phyloP scores from a whole-genome alignment of 2,888 invertebrate genomes.

The Trachelus iudaicus region DNA sequence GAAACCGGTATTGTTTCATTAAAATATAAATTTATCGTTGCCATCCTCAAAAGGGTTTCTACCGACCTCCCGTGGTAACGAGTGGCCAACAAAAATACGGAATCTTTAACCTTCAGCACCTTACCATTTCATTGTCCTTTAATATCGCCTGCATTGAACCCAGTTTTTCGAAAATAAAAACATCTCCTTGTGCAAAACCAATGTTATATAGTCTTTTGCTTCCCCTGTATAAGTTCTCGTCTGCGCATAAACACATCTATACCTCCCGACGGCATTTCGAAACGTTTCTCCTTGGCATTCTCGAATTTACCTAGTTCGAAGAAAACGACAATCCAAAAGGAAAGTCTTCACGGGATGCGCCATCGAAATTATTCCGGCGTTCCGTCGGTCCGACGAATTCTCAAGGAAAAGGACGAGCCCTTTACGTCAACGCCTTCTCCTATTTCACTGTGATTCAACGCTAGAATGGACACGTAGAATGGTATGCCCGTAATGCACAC shows the following conservation, averaged over 20 bases:
- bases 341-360: neutral
- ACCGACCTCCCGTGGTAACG: slow-evolving; percentile 26
- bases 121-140: slow-evolving; percentile 24
- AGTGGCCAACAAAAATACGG: slow-evolving; percentile 44
- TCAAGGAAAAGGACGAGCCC: neutral
- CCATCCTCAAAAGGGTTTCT: slow-evolving; percentile 32
- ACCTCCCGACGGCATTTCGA: slow-evolving; percentile 29
- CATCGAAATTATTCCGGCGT: neutral
- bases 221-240: no score
- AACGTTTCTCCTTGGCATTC: slow-evolving; percentile 29
- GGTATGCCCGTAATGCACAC: slow-evolving; percentile 16
- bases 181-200: neutral
- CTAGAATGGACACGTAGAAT: slow-evolving; percentile 5
- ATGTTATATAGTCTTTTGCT: neutral
- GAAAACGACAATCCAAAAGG: neutral
- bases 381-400: neutral
- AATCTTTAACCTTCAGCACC: slow-evolving; percentile 52
- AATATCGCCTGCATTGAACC: neutral
- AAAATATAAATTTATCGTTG: slow-evolving; percentile 51
- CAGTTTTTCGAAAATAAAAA: neutral
- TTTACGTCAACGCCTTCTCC: neutral
- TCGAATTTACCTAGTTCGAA: neutral
- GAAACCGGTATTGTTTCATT: slow-evolving; percentile 40
- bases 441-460: slow-evolving; percentile 1
- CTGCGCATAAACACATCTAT: no score